Conservation (phyloP, 1,140 invertebrate genomes). For the Zaprionus lachaisei region DNA sequence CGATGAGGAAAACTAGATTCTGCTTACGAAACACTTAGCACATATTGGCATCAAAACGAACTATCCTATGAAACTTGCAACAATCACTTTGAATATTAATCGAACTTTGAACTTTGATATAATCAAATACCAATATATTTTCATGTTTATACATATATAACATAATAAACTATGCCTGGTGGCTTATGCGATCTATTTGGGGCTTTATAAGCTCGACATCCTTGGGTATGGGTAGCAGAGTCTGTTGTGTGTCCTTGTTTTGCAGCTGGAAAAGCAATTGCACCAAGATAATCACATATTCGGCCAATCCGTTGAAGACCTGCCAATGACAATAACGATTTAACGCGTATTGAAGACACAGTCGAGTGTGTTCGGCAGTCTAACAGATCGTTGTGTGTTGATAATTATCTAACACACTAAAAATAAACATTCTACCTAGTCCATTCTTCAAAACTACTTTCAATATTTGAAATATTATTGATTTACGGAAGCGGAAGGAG, state of each 20-base stretch:
- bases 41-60: not conserved
- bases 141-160: not conserved
- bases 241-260: slow-evolving; percentile 42
- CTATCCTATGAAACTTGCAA: slow-evolving; percentile 3
- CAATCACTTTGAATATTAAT: slow-evolving; percentile 34
- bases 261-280: slow-evolving; percentile 72
- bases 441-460: too few species aligned
- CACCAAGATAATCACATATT: slow-evolving; percentile 73
- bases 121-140: not conserved
- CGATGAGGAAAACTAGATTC: not conserved
- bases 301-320: slow-evolving; percentile 67
- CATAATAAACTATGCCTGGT: slow-evolving; percentile 11
- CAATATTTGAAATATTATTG: too few species aligned
- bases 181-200: slow-evolving; percentile 22
- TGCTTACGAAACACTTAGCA: not conserved
- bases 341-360: not conserved
- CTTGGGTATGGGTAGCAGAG: slow-evolving; percentile 16
- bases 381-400: too few species aligned
- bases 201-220: slow-evolving; percentile 63
- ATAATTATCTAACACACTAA: too few species aligned
- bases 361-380: too few species aligned
- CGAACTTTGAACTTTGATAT: not conserved
- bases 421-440: too few species aligned
- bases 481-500: too few species aligned
- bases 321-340: slow-evolving; percentile 11